Base-by-base conservation (phyloP, 2,888 invertebrate species). In the Melieria picta region DNA sequence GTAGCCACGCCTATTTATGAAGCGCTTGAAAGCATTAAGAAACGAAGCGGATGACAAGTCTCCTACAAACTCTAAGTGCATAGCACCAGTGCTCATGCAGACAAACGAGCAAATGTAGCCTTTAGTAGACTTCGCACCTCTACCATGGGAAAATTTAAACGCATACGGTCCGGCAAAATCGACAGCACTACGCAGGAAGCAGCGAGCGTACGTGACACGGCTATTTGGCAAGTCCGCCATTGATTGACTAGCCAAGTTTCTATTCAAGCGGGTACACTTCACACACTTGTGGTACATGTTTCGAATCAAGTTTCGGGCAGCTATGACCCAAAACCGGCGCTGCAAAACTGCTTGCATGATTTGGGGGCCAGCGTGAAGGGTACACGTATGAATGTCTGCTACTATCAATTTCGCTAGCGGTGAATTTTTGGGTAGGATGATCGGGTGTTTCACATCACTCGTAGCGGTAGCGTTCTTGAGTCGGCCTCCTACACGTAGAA, bases 41-140 rank as follows among this genome's bases (percentile, higher is more conserved):
- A 30, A 30, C 30, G 30, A 30, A 30, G 30, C 3, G 30, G 30
- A 3, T 30, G 3, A 30, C 30, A 30, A 30, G 30, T 30, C 30
- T 30, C 30, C 30, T 30, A 30, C 30, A 30, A 30, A 30, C 56
- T 74, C 72, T 16, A 74, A 43, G 42, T 77, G 73, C 30, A 77
- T 71, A 4, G 76, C 72, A 4, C 69, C 68, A 13, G 72, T 71
- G 6, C 62, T 50, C 72, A 74, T 72, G 64, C 67, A 70, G 1
- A 70, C 48, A 47, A 72, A 72, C 16, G 56, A 60, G 3, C 30
- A 13, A 16, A 69, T 61, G 16, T 72, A 69, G 10, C 65, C 69
- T 57, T 69, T 72, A 0, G 45, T 16, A n/a, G 65, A 46, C 11
- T 69, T 69, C 5, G 62, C n/a, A 1, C 69, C 61, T 56, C 72